Base-by-base conservation (phyloP, 2,888 invertebrate genomes). In the Leptopilina syphax region DNA sequence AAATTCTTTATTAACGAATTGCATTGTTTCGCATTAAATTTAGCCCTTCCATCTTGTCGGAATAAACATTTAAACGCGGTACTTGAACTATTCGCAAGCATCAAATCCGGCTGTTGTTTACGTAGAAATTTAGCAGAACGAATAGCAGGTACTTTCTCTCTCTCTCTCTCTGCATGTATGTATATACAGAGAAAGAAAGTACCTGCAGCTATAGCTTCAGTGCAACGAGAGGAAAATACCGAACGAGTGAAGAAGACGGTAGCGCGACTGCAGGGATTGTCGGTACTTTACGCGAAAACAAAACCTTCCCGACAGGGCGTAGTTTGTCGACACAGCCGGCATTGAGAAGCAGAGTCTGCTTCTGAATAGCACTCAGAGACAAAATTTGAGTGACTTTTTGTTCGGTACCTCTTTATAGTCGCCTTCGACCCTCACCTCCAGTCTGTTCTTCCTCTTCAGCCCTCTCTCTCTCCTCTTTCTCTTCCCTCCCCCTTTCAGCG, bases 331-430 rank as follows among this genome's bases (percentile, higher is more conserved):
- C 76, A 81, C 78, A 77, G 76, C 79, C 79, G 65, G 83, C 83
- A 73, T 73, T 73, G 73, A 54, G 73, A 57, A 34, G 73, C 50
- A n/a, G 54, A 57, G 57, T 34, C 73, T 57, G 73, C 73, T 73
- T 73, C 57, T 80, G 80, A 82, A 80, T 79, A 70, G 78, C 70
- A 66, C 80, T 80, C 60, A 27, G 83, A 84, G 85, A 85, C 87
- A 70, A 87, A 87, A 87, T 87, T 87, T 86, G 85, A 87, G 87
- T 87, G 87, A 87, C 84, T 87, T 85, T 86, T 87, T 87, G 87
- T 87, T 82, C 82, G 76, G 81, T 78, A 27, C 60, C 50, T 77
- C 65, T 73, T 12, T 73, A 76, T 68, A 57, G 65, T 44, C 80
- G 65, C 67, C 50, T 57, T 79, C 73, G 79, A 65, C 60, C 67